A percentile compares a stretch with the other conserved stretches of the same genome.
Evolutionary conservation across 2,797 vertebrate genomes (phyloP).

Genomic region (Anisognathus igniventris): DNA sequence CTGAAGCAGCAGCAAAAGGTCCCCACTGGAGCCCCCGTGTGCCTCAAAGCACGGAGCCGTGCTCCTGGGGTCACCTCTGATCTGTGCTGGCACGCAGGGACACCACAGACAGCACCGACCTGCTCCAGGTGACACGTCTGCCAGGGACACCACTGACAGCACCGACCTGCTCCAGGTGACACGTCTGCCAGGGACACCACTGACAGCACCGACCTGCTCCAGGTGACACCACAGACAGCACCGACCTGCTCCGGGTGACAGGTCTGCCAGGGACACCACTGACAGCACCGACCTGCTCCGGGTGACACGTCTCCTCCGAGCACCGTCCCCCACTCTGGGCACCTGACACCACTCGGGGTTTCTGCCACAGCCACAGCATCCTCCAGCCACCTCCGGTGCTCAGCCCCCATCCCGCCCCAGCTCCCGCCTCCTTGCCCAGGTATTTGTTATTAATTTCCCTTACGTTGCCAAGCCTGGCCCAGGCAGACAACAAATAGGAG

Average conservation of each 20-base stretch:
- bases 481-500: background rate
- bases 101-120: background rate
- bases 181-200: rapidly evolving
- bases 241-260: no score
- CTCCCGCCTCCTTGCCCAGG: background rate
- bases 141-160: rapidly evolving
- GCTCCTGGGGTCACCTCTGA: background rate
- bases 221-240: background rate
- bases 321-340: rapidly evolving
- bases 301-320: rapidly evolving
- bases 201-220: background rate
- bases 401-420: background rate
- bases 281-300: no score
- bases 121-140: rapidly evolving
- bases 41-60: rapidly evolving
- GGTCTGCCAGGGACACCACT: no score
- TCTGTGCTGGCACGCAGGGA: rapidly evolving
- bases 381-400: background rate
- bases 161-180: background rate
- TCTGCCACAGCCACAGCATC: background rate
- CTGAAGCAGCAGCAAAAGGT: rapidly evolving
- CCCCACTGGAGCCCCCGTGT: rapidly evolving
- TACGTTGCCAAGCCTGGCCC: background rate
- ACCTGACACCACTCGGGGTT: rapidly evolving
- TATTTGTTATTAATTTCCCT: background rate